Evolutionary conservation across 1,140 invertebrate genomes (phyloP).

Genomic region (Nasonia giraulti): DNA sequence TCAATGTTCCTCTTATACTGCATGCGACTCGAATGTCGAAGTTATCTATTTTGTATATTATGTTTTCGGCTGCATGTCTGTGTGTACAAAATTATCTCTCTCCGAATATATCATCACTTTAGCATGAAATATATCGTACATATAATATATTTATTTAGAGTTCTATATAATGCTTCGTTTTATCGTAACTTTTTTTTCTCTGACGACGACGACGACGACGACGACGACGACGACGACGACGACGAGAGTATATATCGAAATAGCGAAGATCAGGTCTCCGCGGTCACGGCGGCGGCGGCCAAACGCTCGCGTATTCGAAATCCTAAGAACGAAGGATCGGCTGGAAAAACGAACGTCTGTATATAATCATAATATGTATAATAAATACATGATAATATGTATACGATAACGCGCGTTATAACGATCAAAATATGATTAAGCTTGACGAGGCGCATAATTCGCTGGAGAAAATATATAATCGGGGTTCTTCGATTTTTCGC

Average conservation of each 20-base stretch:
- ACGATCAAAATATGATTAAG: neutral
- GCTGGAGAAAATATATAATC: neutral
- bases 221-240: conserved; percentile 25
- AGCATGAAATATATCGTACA: neutral
- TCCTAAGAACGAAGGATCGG: conserved; percentile 13
- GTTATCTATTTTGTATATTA: neutral
- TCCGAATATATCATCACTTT: neutral
- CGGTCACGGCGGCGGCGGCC: neutral
- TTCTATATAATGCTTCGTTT: neutral
- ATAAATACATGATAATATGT: too few relatives aligned
- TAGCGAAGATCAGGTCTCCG: neutral
- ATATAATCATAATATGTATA: neutral
- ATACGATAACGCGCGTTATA: neutral
- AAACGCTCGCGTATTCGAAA: neutral
- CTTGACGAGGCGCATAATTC: neutral
- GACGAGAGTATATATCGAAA: conserved; percentile 19
- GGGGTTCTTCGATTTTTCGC: neutral
- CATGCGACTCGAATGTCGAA: neutral
- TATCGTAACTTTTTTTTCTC: conserved; percentile 17
- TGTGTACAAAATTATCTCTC: neutral
- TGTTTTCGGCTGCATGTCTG: neutral
- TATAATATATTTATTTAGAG: neutral
- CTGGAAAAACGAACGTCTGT: neutral
- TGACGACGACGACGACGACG: conserved; percentile 14
- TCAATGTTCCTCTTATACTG: neutral